Conservation (phyloP, 1,140 invertebrate species). For the Drosophila kurseongensis region DNA sequence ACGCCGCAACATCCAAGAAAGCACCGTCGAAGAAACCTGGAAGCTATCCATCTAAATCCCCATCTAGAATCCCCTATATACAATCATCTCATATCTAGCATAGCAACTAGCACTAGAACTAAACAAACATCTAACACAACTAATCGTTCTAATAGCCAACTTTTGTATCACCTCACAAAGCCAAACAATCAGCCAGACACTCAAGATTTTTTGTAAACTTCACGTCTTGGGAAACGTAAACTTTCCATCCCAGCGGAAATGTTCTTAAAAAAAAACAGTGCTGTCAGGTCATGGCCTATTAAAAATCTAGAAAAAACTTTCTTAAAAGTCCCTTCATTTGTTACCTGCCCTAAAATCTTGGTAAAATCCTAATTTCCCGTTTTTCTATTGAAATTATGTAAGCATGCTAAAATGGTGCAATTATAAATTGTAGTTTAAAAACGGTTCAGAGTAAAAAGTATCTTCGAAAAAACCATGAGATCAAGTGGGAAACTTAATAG, state of each 20-base stretch:
- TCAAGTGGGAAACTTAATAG: background rate
- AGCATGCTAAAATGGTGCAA: too few species aligned
- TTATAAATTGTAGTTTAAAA: too few species aligned
- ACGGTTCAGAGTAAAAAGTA: too few species aligned
- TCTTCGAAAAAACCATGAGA: background rate
- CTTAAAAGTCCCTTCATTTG: too few species aligned
- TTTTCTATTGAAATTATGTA: too few species aligned
- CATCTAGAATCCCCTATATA: slow-evolving; percentile 18
- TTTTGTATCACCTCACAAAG: slow-evolving; percentile 17
- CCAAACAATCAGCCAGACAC: slow-evolving; percentile 3
- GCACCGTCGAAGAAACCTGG: slow-evolving; percentile 20
- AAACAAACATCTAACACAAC: slow-evolving; percentile 22
- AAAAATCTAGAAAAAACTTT: background rate
- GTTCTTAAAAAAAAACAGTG: slow-evolving; percentile 5
- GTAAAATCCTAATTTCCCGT: too few species aligned
- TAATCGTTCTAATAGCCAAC: slow-evolving; percentile 30
- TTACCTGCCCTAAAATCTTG: too few species aligned
- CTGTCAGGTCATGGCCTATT: background rate
- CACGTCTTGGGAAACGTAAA: slow-evolving; percentile 7
- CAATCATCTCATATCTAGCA: slow-evolving; percentile 26
- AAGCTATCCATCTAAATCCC: slow-evolving; percentile 12
- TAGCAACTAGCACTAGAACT: slow-evolving; percentile 26
- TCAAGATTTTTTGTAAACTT: slow-evolving; percentile 23
- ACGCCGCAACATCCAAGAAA: slow-evolving; percentile 14
- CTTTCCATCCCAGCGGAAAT: slow-evolving; percentile 40